Evolutionary conservation across 1,140 invertebrate genomes (phyloP).

Genomic region (Drosophila pectinifera): DNA sequence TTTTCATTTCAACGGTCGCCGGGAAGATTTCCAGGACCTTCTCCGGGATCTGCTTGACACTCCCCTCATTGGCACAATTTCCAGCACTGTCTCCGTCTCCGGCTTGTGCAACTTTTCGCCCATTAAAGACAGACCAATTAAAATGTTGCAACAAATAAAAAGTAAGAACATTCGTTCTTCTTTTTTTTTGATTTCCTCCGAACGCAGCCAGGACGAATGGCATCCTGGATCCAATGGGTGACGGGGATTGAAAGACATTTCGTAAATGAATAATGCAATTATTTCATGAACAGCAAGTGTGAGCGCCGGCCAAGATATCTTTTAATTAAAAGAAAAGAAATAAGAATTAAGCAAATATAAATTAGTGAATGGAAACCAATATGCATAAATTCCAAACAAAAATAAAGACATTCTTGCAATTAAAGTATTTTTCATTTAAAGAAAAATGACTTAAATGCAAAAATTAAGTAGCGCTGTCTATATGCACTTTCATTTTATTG

Average conservation of each 20-base stretch:
- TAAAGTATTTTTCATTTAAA: background rate
- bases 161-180: slow-evolving; percentile 39
- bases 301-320: slow-evolving; percentile 2
- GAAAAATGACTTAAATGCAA: no score
- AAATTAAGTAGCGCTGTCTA: no score
- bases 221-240: slow-evolving; percentile 31
- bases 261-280: slow-evolving; percentile 66
- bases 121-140: slow-evolving; percentile 54
- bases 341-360: background rate
- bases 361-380: background rate
- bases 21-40: slow-evolving; percentile 2
- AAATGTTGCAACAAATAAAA: slow-evolving; percentile 68
- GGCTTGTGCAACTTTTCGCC: slow-evolving; percentile 17
- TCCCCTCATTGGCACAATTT: slow-evolving; percentile 9
- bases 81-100: background rate
- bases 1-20: slow-evolving; percentile 29
- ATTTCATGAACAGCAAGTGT: slow-evolving; percentile 37
- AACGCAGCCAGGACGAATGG: background rate
- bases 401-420: background rate
- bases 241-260: slow-evolving; percentile 31
- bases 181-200: background rate
- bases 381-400: background rate
- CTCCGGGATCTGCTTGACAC: background rate
- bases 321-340: background rate
- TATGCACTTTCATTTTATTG: no score